Percentiles rank a stretch among this genome's conserved stretches.
These are phyloP conservation scores for Heloderma charlesbogerti DNA, from an alignment of 2,113 vertebrate species.

Conservation along the genomic window DNA sequence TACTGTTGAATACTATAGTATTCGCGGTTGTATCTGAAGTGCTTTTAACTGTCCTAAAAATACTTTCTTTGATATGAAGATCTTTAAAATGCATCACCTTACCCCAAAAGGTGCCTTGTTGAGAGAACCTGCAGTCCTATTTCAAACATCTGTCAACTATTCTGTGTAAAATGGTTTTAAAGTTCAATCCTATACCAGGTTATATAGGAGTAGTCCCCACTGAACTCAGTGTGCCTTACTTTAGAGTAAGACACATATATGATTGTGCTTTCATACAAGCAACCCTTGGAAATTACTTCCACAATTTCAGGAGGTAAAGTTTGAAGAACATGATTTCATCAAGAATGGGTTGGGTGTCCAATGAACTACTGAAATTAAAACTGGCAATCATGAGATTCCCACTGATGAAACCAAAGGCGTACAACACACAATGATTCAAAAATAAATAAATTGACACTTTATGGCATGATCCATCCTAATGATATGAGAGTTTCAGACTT, in stretches of 20 bases:
- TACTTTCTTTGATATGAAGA: slow-evolving; percentile 11
- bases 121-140: background rate
- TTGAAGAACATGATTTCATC: slow-evolving; percentile 17
- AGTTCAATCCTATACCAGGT: background rate
- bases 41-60: slow-evolving; percentile 47
- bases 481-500: slow-evolving; percentile 41
- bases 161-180: slow-evolving; percentile 24
- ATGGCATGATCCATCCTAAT: slow-evolving; percentile 35
- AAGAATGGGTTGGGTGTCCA: background rate
- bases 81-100: slow-evolving; percentile 6
- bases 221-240: background rate
- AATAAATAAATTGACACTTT: slow-evolving; percentile 68
- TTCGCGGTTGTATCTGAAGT: slow-evolving; percentile 9
- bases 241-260: background rate
- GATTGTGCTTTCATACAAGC: slow-evolving; percentile 3
- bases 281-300: slow-evolving; percentile 30
- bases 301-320: slow-evolving; percentile 1
- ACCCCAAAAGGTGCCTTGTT: slow-evolving; percentile 3
- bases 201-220: background rate
- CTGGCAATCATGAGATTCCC: slow-evolving; percentile 9
- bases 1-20: slow-evolving; percentile 24
- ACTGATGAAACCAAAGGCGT: slow-evolving; percentile 23
- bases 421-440: slow-evolving; percentile 42
- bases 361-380: slow-evolving; percentile 27
- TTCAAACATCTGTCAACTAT: background rate